Evolutionary conservation across 2,113 vertebrate genomes (phyloP), one percentile per base, ranked within the genome.

Genomic region (Galemys pyrenaicus): DNA sequence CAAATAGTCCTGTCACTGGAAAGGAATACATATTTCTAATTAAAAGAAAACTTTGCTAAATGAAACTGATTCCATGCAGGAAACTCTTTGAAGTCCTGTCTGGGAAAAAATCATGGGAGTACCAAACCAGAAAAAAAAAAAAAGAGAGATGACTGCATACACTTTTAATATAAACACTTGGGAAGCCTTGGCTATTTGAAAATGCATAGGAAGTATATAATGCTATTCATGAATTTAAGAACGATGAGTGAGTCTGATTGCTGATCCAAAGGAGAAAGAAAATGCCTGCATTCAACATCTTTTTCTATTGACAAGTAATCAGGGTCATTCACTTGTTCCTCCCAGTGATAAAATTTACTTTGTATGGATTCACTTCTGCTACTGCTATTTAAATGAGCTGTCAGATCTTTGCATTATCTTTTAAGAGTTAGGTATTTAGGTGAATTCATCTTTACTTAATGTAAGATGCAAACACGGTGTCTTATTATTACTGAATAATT

Each of bases 271-370:
- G 58, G 30, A 79, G 22, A 74, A 82, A 65, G 22, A 62, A 92
- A 89, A 94, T 71, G 30, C 22, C 70, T 92, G n/a, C 39, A 22
- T 73, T 65, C 70, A 80, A 7, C 30, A 37, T 86, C 51, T 54
- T 95, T 94, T 73, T 37, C 56, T 94, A 24, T 77, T 93, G 74
- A 77, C 74, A 87, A 44, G 87, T 84, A 89, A 91, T 89, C 75
- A 82, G 54, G 35, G 32, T 94, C 82, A 77, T 87, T 86, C 79
- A 80, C 32, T 17, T 46, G 13, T 80, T 80, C 51, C 74, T 91
- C 49, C 44, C 16, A 39, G 9, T 80, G 83, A 87, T 39, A 44
- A 91, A 94, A 94, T 92, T 70, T 89, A 56, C 62, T 89, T 71
- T 46, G 20, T 89, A 78, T 28, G 39, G 77, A 10, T 64, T 89